These are phyloP conservation scores for Mythimna lalbum DNA, from an alignment of 2,888 invertebrate species.

Conservation along the genomic window DNA sequence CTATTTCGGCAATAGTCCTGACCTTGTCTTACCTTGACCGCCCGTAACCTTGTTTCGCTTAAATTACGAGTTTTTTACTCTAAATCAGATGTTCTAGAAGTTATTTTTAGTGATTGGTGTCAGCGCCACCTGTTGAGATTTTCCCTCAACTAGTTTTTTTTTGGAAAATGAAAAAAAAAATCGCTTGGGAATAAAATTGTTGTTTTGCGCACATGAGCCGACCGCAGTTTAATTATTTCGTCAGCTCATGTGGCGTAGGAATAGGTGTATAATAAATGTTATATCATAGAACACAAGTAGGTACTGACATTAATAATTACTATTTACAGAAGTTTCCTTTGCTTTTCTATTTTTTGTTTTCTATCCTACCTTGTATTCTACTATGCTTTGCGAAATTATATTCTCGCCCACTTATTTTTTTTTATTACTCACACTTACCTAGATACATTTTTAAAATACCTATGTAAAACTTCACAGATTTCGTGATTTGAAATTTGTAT, in stretches of 20 bases:
- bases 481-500: neutral
- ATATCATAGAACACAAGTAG: neutral
- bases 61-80: slow-evolving; percentile 58
- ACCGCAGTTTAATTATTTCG: too few relatives aligned
- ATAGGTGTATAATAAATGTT: too few relatives aligned
- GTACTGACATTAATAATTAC: neutral
- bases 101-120: slow-evolving; percentile 42
- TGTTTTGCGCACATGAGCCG: too few relatives aligned
- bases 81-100: slow-evolving; percentile 72
- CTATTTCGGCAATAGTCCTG: slow-evolving; percentile 59
- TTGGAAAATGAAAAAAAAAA: neutral
- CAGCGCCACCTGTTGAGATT: slow-evolving; percentile 66
- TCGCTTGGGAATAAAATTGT: too few relatives aligned
- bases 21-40: slow-evolving; percentile 81
- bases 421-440: too few relatives aligned
- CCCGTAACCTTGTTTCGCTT: slow-evolving; percentile 64
- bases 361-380: too few relatives aligned
- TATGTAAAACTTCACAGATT: neutral
- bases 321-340: neutral
- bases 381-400: too few relatives aligned
- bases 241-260: too few relatives aligned
- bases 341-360: neutral
- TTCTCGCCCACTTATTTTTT: too few relatives aligned
- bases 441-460: neutral
- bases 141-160: slow-evolving; percentile 5